Evolutionary conservation across 1,140 invertebrate species (phyloP).

Genomic region (Heliconius hewitsoni): DNA sequence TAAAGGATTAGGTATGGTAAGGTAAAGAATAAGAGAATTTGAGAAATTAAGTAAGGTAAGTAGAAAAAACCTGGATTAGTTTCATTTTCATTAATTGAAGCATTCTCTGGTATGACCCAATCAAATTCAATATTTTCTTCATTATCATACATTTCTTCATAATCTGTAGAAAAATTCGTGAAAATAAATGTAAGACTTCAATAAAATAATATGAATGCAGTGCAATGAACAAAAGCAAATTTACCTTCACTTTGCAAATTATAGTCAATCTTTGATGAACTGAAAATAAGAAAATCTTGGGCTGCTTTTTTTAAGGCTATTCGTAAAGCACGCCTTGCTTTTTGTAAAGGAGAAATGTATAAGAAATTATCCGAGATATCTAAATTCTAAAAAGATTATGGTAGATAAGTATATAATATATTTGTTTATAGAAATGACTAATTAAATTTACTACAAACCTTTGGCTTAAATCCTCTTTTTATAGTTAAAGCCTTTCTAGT

Average conservation of each 20-base stretch:
- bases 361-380: constrained; percentile 53
- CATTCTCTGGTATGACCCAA: constrained; percentile 55
- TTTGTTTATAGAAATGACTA: background rate
- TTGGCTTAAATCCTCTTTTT: constrained; percentile 66
- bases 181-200: background rate
- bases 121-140: constrained; percentile 66
- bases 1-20: background rate
- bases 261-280: constrained; percentile 49
- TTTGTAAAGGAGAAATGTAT: constrained; percentile 66
- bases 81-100: constrained; percentile 41
- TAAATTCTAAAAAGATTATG: constrained; percentile 46
- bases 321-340: constrained; percentile 63
- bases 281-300: constrained; percentile 59
- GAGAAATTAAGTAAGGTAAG: constrained; percentile 16
- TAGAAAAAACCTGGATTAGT: constrained; percentile 53
- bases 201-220: background rate
- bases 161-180: constrained; percentile 42
- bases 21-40: background rate
- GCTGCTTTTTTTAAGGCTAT: constrained; percentile 68
- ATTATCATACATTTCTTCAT: constrained; percentile 60
- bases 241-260: constrained; percentile 62
- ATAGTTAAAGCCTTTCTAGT: constrained; percentile 79
- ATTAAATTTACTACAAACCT: constrained; percentile 46
- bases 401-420: background rate
- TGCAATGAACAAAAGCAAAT: background rate